Evolutionary conservation across 2,888 invertebrate species (phyloP), one percentile per base, ranked within the genome.

Genomic region (Octonoba sinensis): DNA sequence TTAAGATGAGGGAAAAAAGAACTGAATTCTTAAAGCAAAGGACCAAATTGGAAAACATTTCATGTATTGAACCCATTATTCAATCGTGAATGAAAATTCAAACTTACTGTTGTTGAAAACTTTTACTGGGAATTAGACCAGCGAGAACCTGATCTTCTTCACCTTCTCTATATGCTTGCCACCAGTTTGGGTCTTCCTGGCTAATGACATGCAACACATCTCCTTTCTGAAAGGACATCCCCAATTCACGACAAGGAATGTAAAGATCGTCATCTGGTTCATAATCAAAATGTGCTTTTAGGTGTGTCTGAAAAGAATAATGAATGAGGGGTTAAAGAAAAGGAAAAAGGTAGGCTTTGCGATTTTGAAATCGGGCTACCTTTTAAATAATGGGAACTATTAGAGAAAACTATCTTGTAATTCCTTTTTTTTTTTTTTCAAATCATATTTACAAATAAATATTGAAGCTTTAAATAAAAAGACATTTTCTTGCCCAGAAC

Each of bases 211-310:
- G 98, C 73, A 99, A 90, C 12, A 99, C 95, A 88, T 99, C 99
- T 66, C 99, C 98, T 90, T 98, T 97, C 87, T 95, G 94, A 90
- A 99, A 99, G 87, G 96, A 95, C 85, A 99, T 96, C 65, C 98
- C 99, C 84, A 99, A 91, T 89, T 99, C 99, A 86, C 97, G 91
- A 85, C 91, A 91, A 6, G 99, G 99, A 87, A 99, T 97, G 88
- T 97, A 99, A 85, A 95, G 92, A 89, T 99, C 99, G 87, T 97
- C 96, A 88, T 98, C 98, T 0, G 99, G 99, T 88, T 99, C 98
- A 89, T 99, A 99, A 90, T 98, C 96, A 89, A 98, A 99, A 89
- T 97, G 95, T 78, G 98, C 98, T 87, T 96, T 93, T 86, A 98
- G 94, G 90, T 96, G 96, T 87, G 96, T 88, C 88, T 89, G 83